These are phyloP conservation scores for Ectemnius cavifrons DNA, from an alignment of 2,888 invertebrate species.

Conservation along the genomic window DNA sequence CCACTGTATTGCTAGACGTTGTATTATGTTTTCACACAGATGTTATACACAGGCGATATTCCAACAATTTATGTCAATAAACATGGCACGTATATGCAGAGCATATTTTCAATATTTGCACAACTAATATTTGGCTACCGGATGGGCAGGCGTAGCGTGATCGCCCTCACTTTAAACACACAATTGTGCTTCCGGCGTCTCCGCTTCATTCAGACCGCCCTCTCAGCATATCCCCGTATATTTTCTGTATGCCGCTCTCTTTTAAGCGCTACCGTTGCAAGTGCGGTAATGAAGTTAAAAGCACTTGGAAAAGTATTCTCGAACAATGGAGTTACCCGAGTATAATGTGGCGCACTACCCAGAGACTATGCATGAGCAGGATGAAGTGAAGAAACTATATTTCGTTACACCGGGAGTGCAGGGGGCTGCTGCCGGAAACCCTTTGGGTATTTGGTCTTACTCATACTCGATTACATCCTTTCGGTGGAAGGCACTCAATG, in stretches of 20 bases:
- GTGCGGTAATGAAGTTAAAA: too few species aligned
- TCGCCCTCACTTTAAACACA: slow-evolving; percentile 26
- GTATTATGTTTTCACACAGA: too few species aligned
- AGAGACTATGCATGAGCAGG: too few species aligned
- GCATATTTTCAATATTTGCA: slow-evolving; percentile 33
- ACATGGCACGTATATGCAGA: too few species aligned
- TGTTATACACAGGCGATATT: too few species aligned
- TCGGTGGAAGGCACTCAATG: slow-evolving; percentile 48
- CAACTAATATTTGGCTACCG: slow-evolving; percentile 43
- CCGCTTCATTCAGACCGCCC: neutral
- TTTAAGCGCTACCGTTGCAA: too few species aligned
- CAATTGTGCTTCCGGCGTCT: slow-evolving; percentile 17
- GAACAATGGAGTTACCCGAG: too few species aligned
- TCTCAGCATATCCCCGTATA: neutral
- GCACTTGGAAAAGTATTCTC: too few species aligned
- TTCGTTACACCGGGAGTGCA: neutral
- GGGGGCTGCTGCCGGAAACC: slow-evolving; percentile 9
- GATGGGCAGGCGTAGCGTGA: slow-evolving; percentile 26
- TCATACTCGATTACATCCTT: slow-evolving; percentile 34
- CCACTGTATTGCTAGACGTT: too few species aligned
- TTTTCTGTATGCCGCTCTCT: neutral
- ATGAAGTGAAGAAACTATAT: neutral
- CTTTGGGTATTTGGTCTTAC: slow-evolving; percentile 27
- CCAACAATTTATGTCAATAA: too few species aligned
- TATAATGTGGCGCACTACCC: too few species aligned